A percentile compares a stretch with the other conserved stretches of the same genome.
Evolutionary conservation across 2,113 vertebrate genomes (phyloP).

Genomic region (Redunca redunca): DNA sequence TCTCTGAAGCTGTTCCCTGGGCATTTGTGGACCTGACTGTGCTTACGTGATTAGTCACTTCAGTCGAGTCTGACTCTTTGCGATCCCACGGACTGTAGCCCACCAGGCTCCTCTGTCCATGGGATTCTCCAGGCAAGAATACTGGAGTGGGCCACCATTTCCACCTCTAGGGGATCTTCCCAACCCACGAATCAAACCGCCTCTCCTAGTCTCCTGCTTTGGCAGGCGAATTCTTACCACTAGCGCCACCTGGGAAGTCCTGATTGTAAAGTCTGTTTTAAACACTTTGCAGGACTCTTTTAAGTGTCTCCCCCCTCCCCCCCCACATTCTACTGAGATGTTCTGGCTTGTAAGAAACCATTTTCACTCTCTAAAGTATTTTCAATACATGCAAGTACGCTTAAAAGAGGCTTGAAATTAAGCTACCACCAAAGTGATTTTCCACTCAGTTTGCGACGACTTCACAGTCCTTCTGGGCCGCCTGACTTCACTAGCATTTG

Average conservation of each 20-base stretch:
- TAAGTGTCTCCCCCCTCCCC: no score
- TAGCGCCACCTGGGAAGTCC: not conserved
- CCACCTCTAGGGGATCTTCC: not conserved
- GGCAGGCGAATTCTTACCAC: not conserved
- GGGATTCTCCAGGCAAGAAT: not conserved
- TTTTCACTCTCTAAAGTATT: not conserved
- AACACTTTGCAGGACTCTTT: not conserved
- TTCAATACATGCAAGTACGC: not conserved
- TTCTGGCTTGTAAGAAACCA: not conserved
- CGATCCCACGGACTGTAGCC: not conserved
- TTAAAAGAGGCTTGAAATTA: not conserved
- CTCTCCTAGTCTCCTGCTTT: not conserved
- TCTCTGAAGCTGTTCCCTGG: not conserved
- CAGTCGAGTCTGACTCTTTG: not conserved
- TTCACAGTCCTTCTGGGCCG: rapidly evolving
- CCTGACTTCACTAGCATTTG: rapidly evolving
- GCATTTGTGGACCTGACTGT: not conserved
- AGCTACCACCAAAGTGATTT: rapidly evolving
- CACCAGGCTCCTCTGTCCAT: not conserved
- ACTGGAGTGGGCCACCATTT: not conserved
- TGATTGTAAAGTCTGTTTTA: no score
- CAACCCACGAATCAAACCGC: not conserved
- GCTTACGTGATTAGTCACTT: not conserved
- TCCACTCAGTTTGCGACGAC: rapidly evolving
- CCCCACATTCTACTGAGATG: not conserved